phyloP scores from a whole-genome alignment of 2,888 invertebrate species.

The Drosophila conformis region DNA sequence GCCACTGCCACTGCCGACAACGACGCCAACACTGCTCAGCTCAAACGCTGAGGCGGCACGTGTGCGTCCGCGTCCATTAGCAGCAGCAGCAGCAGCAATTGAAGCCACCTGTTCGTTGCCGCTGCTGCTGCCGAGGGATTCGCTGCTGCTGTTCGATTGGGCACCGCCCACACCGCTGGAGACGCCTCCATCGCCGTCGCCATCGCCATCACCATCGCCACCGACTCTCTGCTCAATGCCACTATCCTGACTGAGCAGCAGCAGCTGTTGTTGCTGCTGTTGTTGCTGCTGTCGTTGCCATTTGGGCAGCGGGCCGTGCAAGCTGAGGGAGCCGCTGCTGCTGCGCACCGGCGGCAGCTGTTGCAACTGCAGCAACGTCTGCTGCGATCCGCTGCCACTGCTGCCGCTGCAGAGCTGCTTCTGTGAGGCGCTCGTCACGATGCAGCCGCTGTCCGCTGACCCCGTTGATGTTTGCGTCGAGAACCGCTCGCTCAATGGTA shows the following conservation, averaged over 20 bases:
- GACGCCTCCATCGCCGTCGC: slow-evolving; percentile 13
- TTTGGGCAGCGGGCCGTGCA: slow-evolving; percentile 74
- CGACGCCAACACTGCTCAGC: slow-evolving; percentile 54
- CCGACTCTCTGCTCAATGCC: slow-evolving; percentile 82
- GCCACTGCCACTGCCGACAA: slow-evolving; percentile 1
- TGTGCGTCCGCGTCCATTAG: slow-evolving; percentile 47
- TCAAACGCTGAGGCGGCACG: slow-evolving; percentile 70
- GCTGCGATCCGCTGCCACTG: slow-evolving; percentile 49
- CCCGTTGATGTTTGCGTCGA: slow-evolving; percentile 83
- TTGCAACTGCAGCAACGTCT: slow-evolving; percentile 59
- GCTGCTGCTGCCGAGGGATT: slow-evolving; percentile 80
- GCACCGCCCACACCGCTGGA: slow-evolving; percentile 44
- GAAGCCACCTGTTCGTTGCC: slow-evolving; percentile 58
- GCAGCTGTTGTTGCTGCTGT: slow-evolving; percentile 64
- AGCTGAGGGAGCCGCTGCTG: slow-evolving; percentile 80
- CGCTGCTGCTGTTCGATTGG: slow-evolving; percentile 77
- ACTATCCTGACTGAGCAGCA: slow-evolving; percentile 83
- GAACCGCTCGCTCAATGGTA: slow-evolving; percentile 82
- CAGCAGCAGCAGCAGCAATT: slow-evolving; percentile 41
- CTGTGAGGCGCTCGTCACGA: slow-evolving; percentile 64
- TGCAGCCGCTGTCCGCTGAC: slow-evolving; percentile 83
- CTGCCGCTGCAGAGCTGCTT: slow-evolving; percentile 52
- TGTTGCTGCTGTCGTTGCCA: slow-evolving; percentile 60
- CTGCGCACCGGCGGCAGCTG: slow-evolving; percentile 75
- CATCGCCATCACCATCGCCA: slow-evolving; percentile 5